A percentile compares a stretch with the other conserved stretches of the same genome.
phyloP scores from a whole-genome alignment of 2,888 invertebrate genomes.

The Drosophila anomalata region DNA sequence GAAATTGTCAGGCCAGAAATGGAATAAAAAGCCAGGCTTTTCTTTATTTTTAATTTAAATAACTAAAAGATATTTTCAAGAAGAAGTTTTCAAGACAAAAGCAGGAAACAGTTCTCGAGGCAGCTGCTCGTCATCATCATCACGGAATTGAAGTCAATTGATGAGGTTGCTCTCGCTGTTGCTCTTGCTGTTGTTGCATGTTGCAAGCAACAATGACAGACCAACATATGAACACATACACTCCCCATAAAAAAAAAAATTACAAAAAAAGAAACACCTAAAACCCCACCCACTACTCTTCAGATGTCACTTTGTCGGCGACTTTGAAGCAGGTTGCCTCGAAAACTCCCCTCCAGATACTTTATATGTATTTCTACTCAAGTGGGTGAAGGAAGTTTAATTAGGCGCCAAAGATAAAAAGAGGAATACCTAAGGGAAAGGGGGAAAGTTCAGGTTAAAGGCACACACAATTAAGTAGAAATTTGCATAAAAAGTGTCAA shows the following conservation, averaged over 20 bases:
- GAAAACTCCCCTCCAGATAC: background rate
- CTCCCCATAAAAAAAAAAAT: constrained; percentile 4
- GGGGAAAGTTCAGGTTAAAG: constrained; percentile 19
- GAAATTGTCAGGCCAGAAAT: background rate
- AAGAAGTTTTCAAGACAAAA: background rate
- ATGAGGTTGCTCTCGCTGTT: constrained; percentile 46
- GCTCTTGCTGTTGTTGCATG: background rate
- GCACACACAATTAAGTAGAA: background rate
- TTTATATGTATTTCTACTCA: constrained; percentile 4
- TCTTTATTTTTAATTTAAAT: background rate
- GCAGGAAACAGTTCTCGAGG: constrained; percentile 31
- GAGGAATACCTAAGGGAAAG: background rate
- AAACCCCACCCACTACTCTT: constrained; percentile 2
- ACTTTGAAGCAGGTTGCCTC: constrained; percentile 43
- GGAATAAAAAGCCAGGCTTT: background rate
- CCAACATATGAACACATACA: constrained; percentile 26
- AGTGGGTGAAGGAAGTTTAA: constrained; percentile 57
- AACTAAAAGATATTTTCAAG: background rate
- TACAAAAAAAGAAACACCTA: background rate
- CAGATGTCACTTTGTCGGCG: constrained; percentile 55
- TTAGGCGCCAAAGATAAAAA: constrained; percentile 48
- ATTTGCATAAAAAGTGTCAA: background rate
- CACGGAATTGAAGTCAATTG: constrained; percentile 75
- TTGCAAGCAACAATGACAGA: constrained; percentile 18
- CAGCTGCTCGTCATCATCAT: constrained; percentile 51